Evolutionary conservation across 2,888 invertebrate species (phyloP).

Genomic region (Macrophya annulata): DNA sequence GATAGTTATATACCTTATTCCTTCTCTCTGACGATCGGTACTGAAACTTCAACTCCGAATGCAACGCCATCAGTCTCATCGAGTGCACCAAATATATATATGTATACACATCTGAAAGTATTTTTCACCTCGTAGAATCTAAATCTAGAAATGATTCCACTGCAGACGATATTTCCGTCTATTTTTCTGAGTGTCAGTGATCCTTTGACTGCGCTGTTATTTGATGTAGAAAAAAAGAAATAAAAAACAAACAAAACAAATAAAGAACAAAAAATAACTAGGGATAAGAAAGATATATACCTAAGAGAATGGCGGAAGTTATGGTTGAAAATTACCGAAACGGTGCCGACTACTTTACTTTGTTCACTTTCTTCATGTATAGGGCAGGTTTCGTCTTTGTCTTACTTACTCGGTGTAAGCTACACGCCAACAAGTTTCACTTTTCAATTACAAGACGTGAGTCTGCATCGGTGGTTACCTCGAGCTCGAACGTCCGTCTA

Average conservation of each 20-base stretch:
- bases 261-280: neutral
- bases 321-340: neutral
- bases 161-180: too few relatives aligned
- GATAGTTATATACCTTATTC: neutral
- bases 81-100: neutral
- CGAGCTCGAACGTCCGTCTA: neutral
- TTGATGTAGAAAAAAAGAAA: neutral
- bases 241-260: too few relatives aligned
- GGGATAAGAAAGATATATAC: neutral
- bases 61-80: conserved; percentile 8
- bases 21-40: conserved; percentile 12
- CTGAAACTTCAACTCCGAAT: neutral
- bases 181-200: neutral
- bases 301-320: conserved; percentile 11
- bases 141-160: neutral
- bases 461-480: conserved; percentile 30
- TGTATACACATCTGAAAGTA: neutral
- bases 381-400: conserved; percentile 33
- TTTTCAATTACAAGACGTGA: conserved; percentile 54
- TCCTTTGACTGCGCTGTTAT: neutral
- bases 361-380: conserved; percentile 22
- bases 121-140: neutral
- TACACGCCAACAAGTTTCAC: conserved; percentile 41
- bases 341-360: neutral
- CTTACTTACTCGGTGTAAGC: conserved; percentile 5